A percentile compares a stretch with the other conserved stretches of the same genome.
Evolutionary conservation across 2,797 vertebrate species (phyloP).

Genomic region (Catostomus latipinnis): DNA sequence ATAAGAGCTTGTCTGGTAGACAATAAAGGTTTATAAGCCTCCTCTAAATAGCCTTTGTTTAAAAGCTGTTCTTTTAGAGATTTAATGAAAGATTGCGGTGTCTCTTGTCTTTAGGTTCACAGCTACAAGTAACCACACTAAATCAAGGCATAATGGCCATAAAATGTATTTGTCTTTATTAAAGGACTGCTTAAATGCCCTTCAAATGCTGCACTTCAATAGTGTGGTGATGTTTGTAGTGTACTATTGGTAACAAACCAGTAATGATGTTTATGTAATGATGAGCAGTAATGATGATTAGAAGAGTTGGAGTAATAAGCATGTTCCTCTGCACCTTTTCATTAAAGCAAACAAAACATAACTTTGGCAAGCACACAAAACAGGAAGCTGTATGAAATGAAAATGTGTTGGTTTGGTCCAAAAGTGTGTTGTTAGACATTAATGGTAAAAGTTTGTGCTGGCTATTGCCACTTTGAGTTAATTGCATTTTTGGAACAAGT

Average conservation of each 20-base stretch:
- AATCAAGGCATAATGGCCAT: slow-evolving; percentile 11
- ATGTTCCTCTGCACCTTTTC: not conserved
- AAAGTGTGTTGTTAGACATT: slow-evolving; percentile 4
- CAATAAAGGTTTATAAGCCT: slow-evolving; percentile 56
- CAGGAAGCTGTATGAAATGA: slow-evolving; percentile 5
- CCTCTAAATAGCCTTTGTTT: slow-evolving; percentile 58
- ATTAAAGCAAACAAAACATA: slow-evolving; percentile 19
- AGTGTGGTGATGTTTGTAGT: slow-evolving; percentile 12
- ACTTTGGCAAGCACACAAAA: slow-evolving; percentile 14
- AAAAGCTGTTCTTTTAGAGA: slow-evolving; percentile 68
- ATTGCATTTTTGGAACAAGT: slow-evolving; percentile 19
- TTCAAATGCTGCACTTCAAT: not conserved
- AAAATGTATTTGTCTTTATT: not conserved
- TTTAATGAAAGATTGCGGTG: slow-evolving; percentile 71
- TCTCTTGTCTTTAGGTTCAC: slow-evolving; percentile 60
- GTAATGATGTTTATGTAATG: slow-evolving; percentile 18
- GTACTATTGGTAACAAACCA: not conserved
- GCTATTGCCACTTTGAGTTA: slow-evolving; percentile 26
- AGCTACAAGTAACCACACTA: not conserved
- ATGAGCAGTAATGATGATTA: slow-evolving; percentile 17
- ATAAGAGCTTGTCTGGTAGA: slow-evolving; percentile 50
- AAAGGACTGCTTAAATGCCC: slow-evolving; percentile 3
- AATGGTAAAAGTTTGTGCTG: slow-evolving; percentile 1
- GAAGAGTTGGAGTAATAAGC: slow-evolving; percentile 10
- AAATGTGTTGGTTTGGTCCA: slow-evolving; percentile 18